phyloP scores from a whole-genome alignment of 2,888 invertebrate species.

The Cerastis rubricosa region DNA sequence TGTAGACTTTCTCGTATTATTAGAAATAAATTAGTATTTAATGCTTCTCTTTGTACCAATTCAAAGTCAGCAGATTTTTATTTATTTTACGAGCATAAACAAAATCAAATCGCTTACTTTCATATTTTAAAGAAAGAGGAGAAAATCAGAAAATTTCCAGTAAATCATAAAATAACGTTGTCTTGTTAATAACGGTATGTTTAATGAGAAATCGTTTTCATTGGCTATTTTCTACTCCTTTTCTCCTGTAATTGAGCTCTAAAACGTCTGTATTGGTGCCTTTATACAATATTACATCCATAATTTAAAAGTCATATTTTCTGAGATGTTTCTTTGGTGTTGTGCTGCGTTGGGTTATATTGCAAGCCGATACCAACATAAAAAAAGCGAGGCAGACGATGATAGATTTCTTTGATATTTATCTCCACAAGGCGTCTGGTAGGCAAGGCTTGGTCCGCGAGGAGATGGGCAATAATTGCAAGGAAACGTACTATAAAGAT shows the following conservation, averaged over 20 bases:
- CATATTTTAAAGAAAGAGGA: background rate
- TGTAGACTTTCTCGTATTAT: background rate
- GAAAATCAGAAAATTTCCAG: background rate
- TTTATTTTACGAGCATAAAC: background rate
- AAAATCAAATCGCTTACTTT: background rate
- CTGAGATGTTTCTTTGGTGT: background rate
- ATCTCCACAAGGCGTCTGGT: no score
- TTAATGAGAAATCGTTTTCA: slow-evolving; percentile 20
- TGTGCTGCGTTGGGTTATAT: background rate
- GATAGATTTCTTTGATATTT: background rate
- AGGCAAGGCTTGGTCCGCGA: background rate
- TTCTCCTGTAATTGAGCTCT: slow-evolving; percentile 2
- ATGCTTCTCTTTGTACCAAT: background rate
- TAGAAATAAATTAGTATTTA: background rate
- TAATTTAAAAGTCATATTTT: background rate
- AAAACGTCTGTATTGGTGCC: slow-evolving; percentile 3
- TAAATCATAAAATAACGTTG: background rate
- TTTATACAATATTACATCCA: background rate
- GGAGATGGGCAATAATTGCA: background rate
- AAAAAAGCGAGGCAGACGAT: background rate
- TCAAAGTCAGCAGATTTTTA: background rate
- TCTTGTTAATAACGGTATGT: background rate
- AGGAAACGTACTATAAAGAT: background rate
- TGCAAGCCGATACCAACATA: background rate
- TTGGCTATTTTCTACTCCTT: background rate